A percentile compares a stretch with the other conserved stretches of the same genome.
phyloP scores from a whole-genome alignment of 2,797 vertebrate genomes.

The Garrulus glandarius region DNA sequence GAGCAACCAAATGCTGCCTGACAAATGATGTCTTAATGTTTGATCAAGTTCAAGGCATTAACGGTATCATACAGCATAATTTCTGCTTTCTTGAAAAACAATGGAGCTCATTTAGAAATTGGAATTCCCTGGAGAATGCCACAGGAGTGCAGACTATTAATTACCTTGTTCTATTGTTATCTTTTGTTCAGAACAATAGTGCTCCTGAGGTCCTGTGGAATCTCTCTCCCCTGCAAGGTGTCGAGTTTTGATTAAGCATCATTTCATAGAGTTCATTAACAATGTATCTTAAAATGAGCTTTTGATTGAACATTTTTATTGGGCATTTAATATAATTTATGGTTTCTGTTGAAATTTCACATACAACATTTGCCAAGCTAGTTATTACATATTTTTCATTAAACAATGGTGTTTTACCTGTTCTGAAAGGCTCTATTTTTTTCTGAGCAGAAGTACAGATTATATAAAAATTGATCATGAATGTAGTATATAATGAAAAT shows the following conservation, averaged over 20 bases:
- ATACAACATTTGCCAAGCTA: conserved; percentile 68
- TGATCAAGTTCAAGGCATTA: conserved; percentile 39
- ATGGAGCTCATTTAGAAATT: conserved; percentile 51
- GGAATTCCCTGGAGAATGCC: conserved; percentile 61
- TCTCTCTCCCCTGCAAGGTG: conserved; percentile 59
- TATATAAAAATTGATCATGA: conserved; percentile 65
- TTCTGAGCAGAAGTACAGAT: neutral
- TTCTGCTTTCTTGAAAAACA: conserved; percentile 66
- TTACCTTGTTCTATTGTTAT: conserved; percentile 72
- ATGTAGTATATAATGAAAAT: conserved; percentile 36
- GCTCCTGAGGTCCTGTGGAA: conserved; percentile 66
- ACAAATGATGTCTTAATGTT: conserved; percentile 53
- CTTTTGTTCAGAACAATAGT: conserved; percentile 74
- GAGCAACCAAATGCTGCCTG: conserved; percentile 22
- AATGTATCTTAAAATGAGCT: conserved; percentile 79
- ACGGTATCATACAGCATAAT: neutral
- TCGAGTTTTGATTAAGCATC: conserved; percentile 76
- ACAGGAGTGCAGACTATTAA: conserved; percentile 67
- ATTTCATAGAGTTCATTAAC: conserved; percentile 79
- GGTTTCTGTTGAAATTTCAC: conserved; percentile 74
- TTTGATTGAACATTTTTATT: conserved; percentile 81
- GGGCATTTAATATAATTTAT: conserved; percentile 79
- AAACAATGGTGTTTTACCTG: conserved; percentile 55
- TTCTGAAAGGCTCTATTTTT: conserved; percentile 44
- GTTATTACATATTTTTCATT: conserved; percentile 72